Conservation (phyloP, 2,113 vertebrate genomes). For the Melanostigma gelatinosum region DNA sequence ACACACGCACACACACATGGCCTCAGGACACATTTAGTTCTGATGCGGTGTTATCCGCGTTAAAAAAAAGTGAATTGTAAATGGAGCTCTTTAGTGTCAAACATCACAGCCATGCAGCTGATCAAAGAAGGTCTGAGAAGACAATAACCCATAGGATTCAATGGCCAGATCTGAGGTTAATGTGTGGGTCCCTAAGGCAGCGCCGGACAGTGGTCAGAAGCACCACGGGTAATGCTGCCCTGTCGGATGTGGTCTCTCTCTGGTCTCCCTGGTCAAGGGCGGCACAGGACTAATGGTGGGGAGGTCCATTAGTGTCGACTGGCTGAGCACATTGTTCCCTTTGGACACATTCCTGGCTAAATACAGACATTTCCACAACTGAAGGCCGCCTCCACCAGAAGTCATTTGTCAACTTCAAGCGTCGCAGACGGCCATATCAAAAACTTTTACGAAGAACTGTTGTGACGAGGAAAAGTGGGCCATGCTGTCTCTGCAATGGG, state of each 20-base stretch:
- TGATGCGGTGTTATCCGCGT: conserved; percentile 10
- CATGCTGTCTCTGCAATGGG: not conserved
- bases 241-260: conserved; percentile 54
- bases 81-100: conserved; percentile 29
- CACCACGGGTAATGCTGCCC: conserved; percentile 58
- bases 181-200: conserved; percentile 26
- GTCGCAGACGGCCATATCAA: conserved; percentile 42
- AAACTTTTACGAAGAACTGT: conserved; percentile 45
- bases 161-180: conserved; percentile 44
- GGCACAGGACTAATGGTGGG: conserved; percentile 70
- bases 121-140: conserved; percentile 30
- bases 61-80: conserved; percentile 38
- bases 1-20: conserved; percentile 11
- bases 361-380: conserved; percentile 76
- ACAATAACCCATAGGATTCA: conserved; percentile 40
- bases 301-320: conserved; percentile 78
- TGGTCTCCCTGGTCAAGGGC: conserved; percentile 74
- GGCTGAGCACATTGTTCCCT: conserved; percentile 80
- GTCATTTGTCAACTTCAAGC: conserved; percentile 69
- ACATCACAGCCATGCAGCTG: conserved; percentile 12
- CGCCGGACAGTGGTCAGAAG: conserved; percentile 41
- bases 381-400: conserved; percentile 56
- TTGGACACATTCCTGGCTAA: conserved; percentile 80
- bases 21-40: conserved; percentile 46
- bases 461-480: conserved; percentile 19